These are phyloP conservation scores for Odocoileus virginianus DNA, from an alignment of 2,113 vertebrate genomes.

Conservation along the genomic window DNA sequence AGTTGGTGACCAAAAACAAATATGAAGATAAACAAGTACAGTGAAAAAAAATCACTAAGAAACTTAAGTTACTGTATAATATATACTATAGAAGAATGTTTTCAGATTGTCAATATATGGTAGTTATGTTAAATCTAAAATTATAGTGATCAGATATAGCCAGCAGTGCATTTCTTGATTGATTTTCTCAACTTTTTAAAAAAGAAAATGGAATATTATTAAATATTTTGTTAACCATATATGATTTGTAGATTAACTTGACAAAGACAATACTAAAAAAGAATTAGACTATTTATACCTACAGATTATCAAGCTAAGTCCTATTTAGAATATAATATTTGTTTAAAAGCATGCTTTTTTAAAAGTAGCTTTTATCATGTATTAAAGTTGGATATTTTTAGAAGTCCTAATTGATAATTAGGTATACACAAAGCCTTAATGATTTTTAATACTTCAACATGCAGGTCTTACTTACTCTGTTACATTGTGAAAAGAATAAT, in stretches of 20 bases:
- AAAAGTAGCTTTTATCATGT: background rate
- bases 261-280: background rate
- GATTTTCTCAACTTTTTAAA: slow-evolving; percentile 9
- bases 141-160: background rate
- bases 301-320: background rate
- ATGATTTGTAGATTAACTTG: background rate
- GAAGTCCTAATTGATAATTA: background rate
- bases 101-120: background rate
- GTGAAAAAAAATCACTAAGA: background rate
- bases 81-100: background rate
- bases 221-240: background rate
- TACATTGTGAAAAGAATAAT: background rate
- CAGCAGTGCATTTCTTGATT: background rate
- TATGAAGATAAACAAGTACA: background rate
- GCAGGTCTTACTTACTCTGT: background rate
- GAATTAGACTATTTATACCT: background rate
- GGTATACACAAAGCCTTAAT: background rate
- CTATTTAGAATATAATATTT: background rate
- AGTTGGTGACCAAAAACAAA: slow-evolving; percentile 25
- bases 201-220: background rate
- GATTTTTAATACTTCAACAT: background rate
- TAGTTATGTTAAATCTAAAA: slow-evolving; percentile 8
- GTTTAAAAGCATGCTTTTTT: background rate
- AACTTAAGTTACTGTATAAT: background rate
- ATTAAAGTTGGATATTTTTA: slow-evolving; percentile 12